A percentile compares a stretch with the other conserved stretches of the same genome.
Conservation (phyloP, 1,140 invertebrate genomes). For the Lysiphlebus fabarum region DNA sequence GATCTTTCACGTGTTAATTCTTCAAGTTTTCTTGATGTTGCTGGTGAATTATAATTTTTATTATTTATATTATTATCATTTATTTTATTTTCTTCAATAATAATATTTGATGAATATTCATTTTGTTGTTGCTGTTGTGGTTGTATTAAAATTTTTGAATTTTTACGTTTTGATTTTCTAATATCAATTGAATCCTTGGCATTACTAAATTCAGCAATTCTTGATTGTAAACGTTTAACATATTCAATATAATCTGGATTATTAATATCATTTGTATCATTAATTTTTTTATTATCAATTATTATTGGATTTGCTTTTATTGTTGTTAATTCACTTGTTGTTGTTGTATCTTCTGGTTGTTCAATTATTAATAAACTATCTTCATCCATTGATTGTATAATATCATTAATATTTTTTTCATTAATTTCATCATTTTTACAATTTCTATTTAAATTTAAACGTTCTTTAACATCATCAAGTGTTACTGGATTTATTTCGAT, state of each 20-base stretch:
- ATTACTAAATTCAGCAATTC: constrained; percentile 70
- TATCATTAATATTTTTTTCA: constrained; percentile 41
- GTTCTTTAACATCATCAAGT: constrained; percentile 44
- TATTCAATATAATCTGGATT: constrained; percentile 63
- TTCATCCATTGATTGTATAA: constrained; percentile 56
- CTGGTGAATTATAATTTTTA: constrained; percentile 47
- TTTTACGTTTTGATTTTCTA: constrained; percentile 63
- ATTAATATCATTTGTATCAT: constrained; percentile 37
- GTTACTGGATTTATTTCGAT: constrained; percentile 48
- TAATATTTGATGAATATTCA: constrained; percentile 25
- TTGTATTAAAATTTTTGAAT: constrained; percentile 48
- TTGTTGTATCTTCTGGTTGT: constrained; percentile 57
- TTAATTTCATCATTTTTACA: constrained; percentile 18
- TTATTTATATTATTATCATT: constrained; percentile 27
- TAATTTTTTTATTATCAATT: too few species aligned
- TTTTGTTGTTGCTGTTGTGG: constrained; percentile 21
- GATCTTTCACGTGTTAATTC: constrained; percentile 65
- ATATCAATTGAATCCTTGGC: constrained; percentile 69
- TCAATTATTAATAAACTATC: constrained; percentile 59
- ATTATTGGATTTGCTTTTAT: constrained; percentile 57
- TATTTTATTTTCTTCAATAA: constrained; percentile 17
- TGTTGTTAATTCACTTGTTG: constrained; percentile 56
- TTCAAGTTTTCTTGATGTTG: constrained; percentile 60
- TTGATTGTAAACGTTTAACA: constrained; percentile 65
- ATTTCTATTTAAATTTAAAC: constrained; percentile 23